Base-by-base conservation (phyloP, 2,888 invertebrate genomes). In the Conus canariensis region DNA sequence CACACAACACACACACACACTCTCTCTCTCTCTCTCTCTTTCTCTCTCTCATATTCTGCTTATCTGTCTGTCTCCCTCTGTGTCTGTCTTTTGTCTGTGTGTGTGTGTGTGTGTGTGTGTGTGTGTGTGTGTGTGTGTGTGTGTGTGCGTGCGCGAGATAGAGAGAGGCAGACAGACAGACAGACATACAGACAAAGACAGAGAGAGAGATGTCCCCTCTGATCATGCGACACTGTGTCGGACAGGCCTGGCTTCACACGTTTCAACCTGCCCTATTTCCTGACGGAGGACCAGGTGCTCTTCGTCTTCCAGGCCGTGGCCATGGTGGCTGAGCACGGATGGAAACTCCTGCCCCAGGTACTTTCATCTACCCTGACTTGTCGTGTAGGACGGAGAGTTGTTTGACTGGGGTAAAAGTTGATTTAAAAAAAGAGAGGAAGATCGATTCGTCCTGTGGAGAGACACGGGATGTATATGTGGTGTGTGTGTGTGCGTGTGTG, bases 241-340 rank as follows among this genome's bases (percentile, higher is more conserved):
- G 22, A 1, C 93, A 95, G 96, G 88, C 99, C 99, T 8, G 98
- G 99, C 0, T 98, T 98, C 96, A 98, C 98, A 58, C 97, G 98
- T 92, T 97, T 99, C 58, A 98, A 98, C 88, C 97, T 99, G 90
- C 98, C 98, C 0, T 99, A 97, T 96, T 98, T 98, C 96, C 98
- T 98, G 97, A 97, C 97, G 45, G 98, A 98, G 93, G 96, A 97
- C 87, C 98, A 98, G 95, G 96, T 98, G 30, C 98, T 98, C 0
- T 98, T 98, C 96, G 97, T 98, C 6, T 96, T 98, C 93, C 98
- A 98, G 96, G 98, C 98, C 0, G 96, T 99, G 30, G 98, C 98
- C 96, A 98, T 98, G 97, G 98, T 98, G 0, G 98, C 98, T 0
- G 98, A 98, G 8, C 98, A 98, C 96, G 98, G 96, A 7, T 98